These are phyloP conservation scores for Helogale parvula DNA, from an alignment of 2,113 vertebrate genomes.

Conservation along the genomic window DNA sequence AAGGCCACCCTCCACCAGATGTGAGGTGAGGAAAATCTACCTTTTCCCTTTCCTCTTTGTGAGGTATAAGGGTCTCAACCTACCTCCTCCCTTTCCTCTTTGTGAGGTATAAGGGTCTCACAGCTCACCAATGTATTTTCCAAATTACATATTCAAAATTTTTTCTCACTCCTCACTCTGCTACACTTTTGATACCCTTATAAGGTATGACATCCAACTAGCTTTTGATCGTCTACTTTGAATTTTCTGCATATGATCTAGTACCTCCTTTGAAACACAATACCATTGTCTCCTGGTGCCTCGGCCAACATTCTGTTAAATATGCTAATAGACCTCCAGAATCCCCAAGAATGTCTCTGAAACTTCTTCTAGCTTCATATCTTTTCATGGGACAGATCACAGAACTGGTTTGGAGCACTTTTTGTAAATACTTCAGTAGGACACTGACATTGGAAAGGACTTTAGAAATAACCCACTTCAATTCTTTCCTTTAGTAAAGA, in stretches of 20 bases:
- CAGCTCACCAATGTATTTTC: neutral
- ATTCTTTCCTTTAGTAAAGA: neutral
- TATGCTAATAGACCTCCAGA: neutral
- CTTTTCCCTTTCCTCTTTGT: neutral
- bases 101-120: neutral
- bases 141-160: constrained; percentile 39
- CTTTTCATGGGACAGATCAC: constrained; percentile 14
- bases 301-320: neutral
- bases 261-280: neutral
- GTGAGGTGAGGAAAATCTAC: neutral
- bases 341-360: constrained; percentile 16
- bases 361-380: constrained; percentile 13
- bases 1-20: neutral
- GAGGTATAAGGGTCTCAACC: neutral
- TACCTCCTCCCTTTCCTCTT: neutral
- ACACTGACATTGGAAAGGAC: neutral
- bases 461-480: neutral
- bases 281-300: constrained; percentile 12
- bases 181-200: neutral
- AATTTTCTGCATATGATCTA: neutral
- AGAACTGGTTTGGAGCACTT: neutral
- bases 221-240: constrained; percentile 33
- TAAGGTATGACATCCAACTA: neutral
- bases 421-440: constrained; percentile 19
- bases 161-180: neutral